Base-by-base conservation (phyloP, 2,113 vertebrate species). In the Podiceps cristatus region DNA sequence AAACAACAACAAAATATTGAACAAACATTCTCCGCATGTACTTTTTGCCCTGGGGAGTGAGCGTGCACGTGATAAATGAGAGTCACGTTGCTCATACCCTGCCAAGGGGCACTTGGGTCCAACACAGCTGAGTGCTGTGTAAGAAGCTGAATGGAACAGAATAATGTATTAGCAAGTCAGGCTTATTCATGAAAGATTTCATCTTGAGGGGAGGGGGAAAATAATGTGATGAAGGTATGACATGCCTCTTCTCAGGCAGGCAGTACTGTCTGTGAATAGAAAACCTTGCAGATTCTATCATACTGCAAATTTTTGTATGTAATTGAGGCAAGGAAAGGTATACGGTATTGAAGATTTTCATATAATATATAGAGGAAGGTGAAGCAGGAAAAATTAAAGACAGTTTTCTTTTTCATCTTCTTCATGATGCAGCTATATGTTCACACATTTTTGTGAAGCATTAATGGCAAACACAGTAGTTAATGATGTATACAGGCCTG, bases 151-250 rank as follows among this genome's bases (percentile, higher is more conserved):
- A 83, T 62, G 23, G 49, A 82, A 73, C 15, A 76, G 53, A 68
- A 28, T 12, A 76, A 40, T 15, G 33, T n/a, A 35, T 85, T 72
- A 79, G 24, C 29, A 88, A 40, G 27, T 66, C 40, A 72, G 49
- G 29, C 16, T 91, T 87, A 42, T 78, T 87, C 19, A 37, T 74
- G 35, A 60, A 35, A n/a, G 42, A 53, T 64, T 91, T 90, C 2
- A 0, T 73, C 31, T 37, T 1, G 5, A 20, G 7, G 3, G 2
- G 7, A 1, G 1, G 17, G 37, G 18, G 25, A 28, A 60, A 76
- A 55, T 72, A 67, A 45, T 10, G 18, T 67, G 9, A 23, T 71
- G 5, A 67, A 50, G 18, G 11, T 59, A 47, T 35, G 42, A 31
- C n/a, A 63, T 60, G 76, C 20, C 28, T 78, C 31, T 73, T 73